Evolutionary conservation across 2,113 vertebrate species (phyloP).

Genomic region (Psilopsiagon aurifrons): DNA sequence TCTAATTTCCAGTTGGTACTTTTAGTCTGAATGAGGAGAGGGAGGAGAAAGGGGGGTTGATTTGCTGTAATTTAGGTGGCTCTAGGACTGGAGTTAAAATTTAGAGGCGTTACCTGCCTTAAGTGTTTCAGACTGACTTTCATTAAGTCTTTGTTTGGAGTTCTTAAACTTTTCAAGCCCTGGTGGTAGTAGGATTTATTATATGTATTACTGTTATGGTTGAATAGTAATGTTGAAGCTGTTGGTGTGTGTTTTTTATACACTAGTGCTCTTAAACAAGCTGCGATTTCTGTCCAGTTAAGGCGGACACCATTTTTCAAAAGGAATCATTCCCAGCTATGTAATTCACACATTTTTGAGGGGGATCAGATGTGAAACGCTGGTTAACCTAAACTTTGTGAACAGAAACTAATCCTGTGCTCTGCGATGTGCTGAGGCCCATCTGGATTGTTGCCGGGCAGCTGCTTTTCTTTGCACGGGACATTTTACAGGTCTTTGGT

Average conservation of each 20-base stretch:
- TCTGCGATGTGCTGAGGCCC: fast-evolving
- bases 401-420: fast-evolving
- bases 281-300: background rate
- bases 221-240: background rate
- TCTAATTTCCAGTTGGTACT: background rate
- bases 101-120: background rate
- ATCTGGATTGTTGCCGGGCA: background rate
- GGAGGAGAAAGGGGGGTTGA: fast-evolving
- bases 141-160: background rate
- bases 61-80: background rate
- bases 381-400: background rate
- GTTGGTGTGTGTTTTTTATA: background rate
- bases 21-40: background rate
- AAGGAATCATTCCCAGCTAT: background rate
- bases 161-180: background rate
- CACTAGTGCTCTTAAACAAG: background rate
- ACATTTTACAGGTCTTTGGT: conserved; percentile 44
- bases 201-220: background rate
- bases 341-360: background rate
- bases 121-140: background rate
- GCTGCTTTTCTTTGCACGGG: background rate
- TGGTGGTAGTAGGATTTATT: background rate
- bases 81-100: background rate
- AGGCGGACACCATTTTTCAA: background rate
- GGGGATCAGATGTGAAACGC: fast-evolving